These are phyloP conservation scores for Seladonia tumulorum DNA, from an alignment of 2,888 invertebrate genomes.

Conservation along the genomic window DNA sequence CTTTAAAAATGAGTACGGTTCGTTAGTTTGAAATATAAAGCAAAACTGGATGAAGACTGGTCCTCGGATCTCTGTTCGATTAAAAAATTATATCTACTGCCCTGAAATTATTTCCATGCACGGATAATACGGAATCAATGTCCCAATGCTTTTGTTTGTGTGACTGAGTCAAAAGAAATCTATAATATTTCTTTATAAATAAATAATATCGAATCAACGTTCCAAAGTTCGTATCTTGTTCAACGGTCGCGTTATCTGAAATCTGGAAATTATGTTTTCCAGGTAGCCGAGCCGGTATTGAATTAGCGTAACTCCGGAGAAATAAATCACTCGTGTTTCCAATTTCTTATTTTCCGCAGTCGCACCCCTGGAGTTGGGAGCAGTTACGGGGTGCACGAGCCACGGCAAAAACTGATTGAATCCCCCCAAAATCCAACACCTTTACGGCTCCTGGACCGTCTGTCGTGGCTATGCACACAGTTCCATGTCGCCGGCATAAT, in stretches of 20 bases:
- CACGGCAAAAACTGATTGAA: constrained; percentile 74
- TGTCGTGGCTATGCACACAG: constrained; percentile 78
- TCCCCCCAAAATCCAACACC: constrained; percentile 79
- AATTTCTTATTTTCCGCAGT: constrained; percentile 47
- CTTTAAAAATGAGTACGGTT: neutral
- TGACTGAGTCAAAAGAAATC: no score
- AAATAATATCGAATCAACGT: neutral
- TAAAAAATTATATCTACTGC: no score
- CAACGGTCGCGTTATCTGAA: neutral
- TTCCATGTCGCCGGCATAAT: constrained; percentile 80
- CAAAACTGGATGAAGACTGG: no score
- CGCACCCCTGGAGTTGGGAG: constrained; percentile 34
- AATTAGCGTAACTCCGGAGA: neutral
- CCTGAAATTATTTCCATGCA: no score
- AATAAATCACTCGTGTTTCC: constrained; percentile 28
- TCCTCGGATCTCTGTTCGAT: no score
- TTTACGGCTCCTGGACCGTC: constrained; percentile 75
- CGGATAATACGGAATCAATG: no score
- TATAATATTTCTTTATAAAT: no score
- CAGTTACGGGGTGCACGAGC: constrained; percentile 50
- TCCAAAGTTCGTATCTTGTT: neutral
- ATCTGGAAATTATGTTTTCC: neutral
- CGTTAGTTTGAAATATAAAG: neutral
- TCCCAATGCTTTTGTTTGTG: no score
- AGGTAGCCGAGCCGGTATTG: neutral